phyloP scores from a whole-genome alignment of 2,888 invertebrate species.

The Trimorus sp. region DNA sequence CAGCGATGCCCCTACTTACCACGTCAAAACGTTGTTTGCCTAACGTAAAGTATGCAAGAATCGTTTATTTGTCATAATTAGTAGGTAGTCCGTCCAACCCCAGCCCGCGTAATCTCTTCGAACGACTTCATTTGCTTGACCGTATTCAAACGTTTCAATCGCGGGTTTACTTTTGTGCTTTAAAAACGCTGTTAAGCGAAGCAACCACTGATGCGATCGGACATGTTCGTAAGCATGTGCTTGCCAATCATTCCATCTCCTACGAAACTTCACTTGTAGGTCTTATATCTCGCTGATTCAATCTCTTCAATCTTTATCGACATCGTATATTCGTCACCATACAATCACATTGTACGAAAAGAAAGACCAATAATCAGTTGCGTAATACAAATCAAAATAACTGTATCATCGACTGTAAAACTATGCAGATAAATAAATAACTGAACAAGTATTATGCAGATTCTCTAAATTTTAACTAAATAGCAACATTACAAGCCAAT shows the following conservation, averaged over 20 bases:
- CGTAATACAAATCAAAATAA: too few species aligned
- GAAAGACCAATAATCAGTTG: too few species aligned
- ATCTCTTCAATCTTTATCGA: too few species aligned
- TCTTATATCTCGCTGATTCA: slow-evolving; percentile 40
- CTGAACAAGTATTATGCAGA: too few species aligned
- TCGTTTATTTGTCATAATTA: slow-evolving; percentile 29
- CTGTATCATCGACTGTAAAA: too few species aligned
- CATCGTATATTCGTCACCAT: too few species aligned
- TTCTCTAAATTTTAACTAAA: too few species aligned
- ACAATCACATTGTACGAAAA: too few species aligned
- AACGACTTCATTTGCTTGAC: slow-evolving; percentile 47
- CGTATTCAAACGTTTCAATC: slow-evolving; percentile 40
- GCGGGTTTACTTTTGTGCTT: slow-evolving; percentile 74
- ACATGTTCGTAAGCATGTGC: slow-evolving; percentile 73
- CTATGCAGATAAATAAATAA: too few species aligned
- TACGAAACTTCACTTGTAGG: slow-evolving; percentile 40
- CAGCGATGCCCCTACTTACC: not conserved
- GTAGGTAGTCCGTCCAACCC: slow-evolving; percentile 12
- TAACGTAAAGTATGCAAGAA: not conserved
- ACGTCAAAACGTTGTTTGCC: slow-evolving; percentile 16
- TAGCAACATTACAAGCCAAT: too few species aligned
- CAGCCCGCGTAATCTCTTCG: slow-evolving; percentile 29
- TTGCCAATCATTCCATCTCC: slow-evolving; percentile 62
- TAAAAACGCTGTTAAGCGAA: slow-evolving; percentile 74
- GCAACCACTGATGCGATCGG: slow-evolving; percentile 74